Evolutionary conservation across 2,113 vertebrate species (phyloP).

Genomic region (Nothocercus julius): DNA sequence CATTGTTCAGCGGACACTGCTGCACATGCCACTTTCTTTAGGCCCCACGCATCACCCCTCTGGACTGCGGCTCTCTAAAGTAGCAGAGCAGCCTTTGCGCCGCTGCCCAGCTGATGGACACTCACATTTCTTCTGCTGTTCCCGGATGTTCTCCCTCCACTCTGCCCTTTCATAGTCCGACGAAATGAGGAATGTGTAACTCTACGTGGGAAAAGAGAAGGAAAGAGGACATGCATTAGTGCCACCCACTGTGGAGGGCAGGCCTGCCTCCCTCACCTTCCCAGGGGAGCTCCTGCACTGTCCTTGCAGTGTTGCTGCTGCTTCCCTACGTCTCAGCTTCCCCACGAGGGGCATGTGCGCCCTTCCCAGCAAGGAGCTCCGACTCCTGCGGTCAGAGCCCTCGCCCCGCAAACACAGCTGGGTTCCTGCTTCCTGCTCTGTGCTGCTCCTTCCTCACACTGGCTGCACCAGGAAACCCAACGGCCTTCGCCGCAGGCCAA

Average conservation of each 20-base stretch:
- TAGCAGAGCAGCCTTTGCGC: background rate
- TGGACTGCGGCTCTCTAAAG: background rate
- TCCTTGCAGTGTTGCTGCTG: background rate
- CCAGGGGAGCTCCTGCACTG: background rate
- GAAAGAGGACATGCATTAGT: background rate
- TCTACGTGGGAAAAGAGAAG: slow-evolving; percentile 72
- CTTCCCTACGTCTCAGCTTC: background rate
- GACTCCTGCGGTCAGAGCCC: background rate
- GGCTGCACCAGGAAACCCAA: background rate
- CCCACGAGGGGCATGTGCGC: background rate
- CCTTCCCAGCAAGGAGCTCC: rapidly evolving
- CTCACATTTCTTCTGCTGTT: slow-evolving; percentile 98
- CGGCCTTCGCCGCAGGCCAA: background rate
- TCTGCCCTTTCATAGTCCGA: slow-evolving; percentile 96
- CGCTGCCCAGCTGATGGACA: background rate
- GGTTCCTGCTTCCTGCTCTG: background rate
- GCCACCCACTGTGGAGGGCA: background rate
- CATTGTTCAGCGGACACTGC: background rate
- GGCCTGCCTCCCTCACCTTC: background rate
- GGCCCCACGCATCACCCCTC: background rate
- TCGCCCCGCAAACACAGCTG: background rate
- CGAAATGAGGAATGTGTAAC: slow-evolving; percentile 93
- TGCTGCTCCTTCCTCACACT: background rate
- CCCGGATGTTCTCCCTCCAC: slow-evolving; percentile 93
- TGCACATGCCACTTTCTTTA: rapidly evolving